Percentiles rank a stretch among this genome's conserved stretches.
Conservation (phyloP, 2,797 vertebrate genomes). For the Ataeniobius toweri region DNA sequence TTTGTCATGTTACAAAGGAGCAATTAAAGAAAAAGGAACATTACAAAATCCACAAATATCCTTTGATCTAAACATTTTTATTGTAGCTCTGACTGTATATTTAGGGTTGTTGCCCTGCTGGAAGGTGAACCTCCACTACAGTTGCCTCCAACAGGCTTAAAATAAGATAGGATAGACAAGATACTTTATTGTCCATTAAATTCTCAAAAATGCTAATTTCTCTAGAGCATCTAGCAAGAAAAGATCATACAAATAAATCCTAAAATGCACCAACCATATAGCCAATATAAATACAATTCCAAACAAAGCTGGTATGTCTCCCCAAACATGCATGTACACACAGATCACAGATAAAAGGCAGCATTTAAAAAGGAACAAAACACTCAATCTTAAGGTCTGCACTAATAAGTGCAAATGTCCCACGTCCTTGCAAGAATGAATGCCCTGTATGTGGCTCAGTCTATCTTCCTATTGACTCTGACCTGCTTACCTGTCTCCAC, state of each 20-base stretch:
- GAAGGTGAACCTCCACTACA: background rate
- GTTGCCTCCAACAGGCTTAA: background rate
- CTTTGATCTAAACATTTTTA: background rate
- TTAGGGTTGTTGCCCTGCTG: too few relatives aligned
- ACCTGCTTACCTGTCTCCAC: background rate
- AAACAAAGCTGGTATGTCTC: background rate
- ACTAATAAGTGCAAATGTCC: background rate
- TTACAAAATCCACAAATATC: background rate
- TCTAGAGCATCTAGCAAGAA: background rate
- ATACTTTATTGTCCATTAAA: background rate
- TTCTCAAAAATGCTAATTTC: background rate
- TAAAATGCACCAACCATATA: background rate
- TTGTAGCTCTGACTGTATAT: background rate
- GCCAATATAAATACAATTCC: background rate
- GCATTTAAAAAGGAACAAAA: background rate
- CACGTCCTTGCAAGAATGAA: background rate
- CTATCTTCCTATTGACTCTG: background rate
- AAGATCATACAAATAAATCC: background rate
- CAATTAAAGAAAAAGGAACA: constrained; percentile 1
- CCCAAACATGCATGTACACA: background rate
- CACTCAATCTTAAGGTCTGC: too few relatives aligned
- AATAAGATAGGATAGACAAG: background rate
- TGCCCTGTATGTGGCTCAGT: background rate
- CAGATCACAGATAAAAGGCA: background rate
- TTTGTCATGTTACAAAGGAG: background rate